These are phyloP conservation scores for Stercorarius parasiticus DNA, from an alignment of 2,113 vertebrate genomes.

Conservation along the genomic window DNA sequence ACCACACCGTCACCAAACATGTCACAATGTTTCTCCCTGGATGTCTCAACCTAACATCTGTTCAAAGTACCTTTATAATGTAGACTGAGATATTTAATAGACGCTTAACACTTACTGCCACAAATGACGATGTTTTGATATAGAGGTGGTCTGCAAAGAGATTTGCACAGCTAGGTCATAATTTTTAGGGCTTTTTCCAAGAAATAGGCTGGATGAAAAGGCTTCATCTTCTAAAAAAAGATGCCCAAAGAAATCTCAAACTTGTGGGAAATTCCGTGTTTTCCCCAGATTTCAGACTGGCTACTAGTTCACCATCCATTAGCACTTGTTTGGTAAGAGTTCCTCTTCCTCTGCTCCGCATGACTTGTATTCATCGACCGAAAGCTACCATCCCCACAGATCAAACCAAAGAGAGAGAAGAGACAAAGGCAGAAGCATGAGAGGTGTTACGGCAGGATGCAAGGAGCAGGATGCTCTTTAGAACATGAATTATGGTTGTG, in stretches of 20 bases:
- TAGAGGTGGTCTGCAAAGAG: not conserved
- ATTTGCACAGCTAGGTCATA: not conserved
- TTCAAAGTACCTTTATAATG: not conserved
- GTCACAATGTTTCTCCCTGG: conserved; percentile 1
- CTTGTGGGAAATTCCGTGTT: not conserved
- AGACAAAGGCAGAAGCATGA: not conserved
- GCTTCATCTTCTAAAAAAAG: not conserved
- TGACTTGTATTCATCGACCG: not conserved
- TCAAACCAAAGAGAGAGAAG: not conserved
- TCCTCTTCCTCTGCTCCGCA: not conserved
- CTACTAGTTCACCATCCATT: not conserved
- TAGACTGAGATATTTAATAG: not conserved
- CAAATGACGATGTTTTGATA: not conserved
- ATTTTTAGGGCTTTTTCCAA: not conserved
- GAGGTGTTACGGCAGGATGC: not conserved
- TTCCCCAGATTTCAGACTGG: not conserved
- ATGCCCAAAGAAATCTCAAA: not conserved
- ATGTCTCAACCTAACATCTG: conserved; percentile 21
- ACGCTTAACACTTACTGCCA: not conserved
- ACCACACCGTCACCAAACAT: not conserved
- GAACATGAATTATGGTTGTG: not conserved
- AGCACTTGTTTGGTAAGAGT: not conserved
- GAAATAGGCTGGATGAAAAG: not conserved
- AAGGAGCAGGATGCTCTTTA: not conserved
- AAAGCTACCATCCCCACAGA: not conserved